These are phyloP conservation scores for Brachyistius frenatus DNA, from an alignment of 2,113 vertebrate genomes.

Conservation along the genomic window DNA sequence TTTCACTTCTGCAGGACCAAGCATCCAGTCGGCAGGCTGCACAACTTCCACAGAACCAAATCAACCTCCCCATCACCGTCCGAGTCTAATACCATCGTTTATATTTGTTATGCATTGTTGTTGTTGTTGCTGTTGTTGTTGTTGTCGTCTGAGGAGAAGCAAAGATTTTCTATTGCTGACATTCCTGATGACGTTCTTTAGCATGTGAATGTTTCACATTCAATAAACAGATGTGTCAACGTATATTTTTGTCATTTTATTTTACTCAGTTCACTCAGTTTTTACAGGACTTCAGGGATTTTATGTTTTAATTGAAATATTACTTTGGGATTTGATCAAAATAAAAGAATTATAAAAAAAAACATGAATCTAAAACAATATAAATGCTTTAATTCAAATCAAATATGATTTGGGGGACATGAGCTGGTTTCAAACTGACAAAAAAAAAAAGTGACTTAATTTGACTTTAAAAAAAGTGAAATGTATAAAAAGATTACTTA, in stretches of 20 bases:
- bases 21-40: conserved; percentile 1
- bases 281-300: no score
- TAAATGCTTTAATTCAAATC: background rate
- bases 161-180: conserved; percentile 33
- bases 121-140: background rate
- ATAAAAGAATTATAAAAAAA: no score
- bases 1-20: background rate
- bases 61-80: background rate
- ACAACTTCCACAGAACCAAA: background rate
- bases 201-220: conserved; percentile 44
- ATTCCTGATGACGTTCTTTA: conserved; percentile 4
- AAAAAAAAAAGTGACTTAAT: no score
- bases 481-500: no score
- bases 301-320: no score
- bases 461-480: no score
- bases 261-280: background rate
- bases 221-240: conserved; percentile 55
- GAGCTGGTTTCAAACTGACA: background rate
- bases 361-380: no score
- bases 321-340: no score
- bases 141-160: conserved; percentile 20
- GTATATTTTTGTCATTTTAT: background rate
- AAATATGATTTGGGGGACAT: background rate
- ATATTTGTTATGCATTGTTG: background rate
- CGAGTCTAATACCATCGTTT: background rate